Evolutionary conservation across 1,140 invertebrate genomes (phyloP).

Genomic region (Mya arenaria): DNA sequence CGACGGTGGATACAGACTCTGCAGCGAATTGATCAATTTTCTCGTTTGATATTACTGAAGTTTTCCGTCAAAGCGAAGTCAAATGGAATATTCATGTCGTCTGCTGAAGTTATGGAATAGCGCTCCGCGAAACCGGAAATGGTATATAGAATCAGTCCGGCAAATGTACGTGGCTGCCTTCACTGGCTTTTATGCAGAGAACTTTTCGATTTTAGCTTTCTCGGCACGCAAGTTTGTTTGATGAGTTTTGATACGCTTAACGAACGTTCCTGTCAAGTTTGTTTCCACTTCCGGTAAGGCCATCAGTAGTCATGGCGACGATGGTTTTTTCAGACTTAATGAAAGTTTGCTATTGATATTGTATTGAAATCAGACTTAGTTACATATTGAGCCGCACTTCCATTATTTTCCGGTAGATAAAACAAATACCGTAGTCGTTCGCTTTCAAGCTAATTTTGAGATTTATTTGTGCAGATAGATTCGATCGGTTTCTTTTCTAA

Average conservation of each 20-base stretch:
- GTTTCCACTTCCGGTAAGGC: constrained; percentile 52
- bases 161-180: constrained; percentile 49
- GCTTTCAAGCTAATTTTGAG: too few relatives aligned
- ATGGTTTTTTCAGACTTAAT: constrained; percentile 51
- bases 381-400: constrained; percentile 54
- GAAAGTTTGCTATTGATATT: constrained; percentile 51
- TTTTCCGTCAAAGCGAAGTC: constrained; percentile 55
- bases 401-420: constrained; percentile 55
- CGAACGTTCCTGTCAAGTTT: constrained; percentile 56
- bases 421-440: constrained; percentile 43
- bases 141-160: constrained; percentile 45
- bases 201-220: constrained; percentile 49
- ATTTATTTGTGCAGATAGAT: too few relatives aligned
- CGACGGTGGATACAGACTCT: constrained; percentile 27
- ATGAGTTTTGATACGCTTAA: constrained; percentile 57
- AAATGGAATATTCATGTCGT: constrained; percentile 60
- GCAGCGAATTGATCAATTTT: constrained; percentile 56
- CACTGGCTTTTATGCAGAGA: constrained; percentile 27
- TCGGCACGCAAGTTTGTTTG: constrained; percentile 55
- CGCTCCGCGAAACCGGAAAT: constrained; percentile 52
- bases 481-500: too few relatives aligned
- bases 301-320: constrained; percentile 47
- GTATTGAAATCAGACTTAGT: constrained; percentile 38
- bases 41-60: constrained; percentile 54
- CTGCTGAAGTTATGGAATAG: constrained; percentile 46